A percentile compares a stretch with the other conserved stretches of the same genome.
phyloP scores from a whole-genome alignment of 2,888 invertebrate species.

The Miltochrista miniata region DNA sequence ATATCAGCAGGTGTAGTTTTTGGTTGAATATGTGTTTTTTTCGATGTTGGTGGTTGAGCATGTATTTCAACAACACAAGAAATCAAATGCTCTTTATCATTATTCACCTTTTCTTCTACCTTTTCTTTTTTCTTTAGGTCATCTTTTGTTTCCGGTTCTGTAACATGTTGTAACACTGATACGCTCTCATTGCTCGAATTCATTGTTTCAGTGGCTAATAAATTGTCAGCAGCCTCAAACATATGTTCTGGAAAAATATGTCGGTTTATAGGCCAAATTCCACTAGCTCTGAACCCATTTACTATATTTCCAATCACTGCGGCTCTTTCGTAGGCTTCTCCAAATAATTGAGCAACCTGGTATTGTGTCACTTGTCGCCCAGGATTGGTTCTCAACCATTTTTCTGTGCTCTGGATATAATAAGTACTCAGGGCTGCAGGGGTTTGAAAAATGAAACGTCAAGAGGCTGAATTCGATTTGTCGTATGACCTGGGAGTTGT shows the following conservation, averaged over 20 bases:
- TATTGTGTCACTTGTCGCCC: conserved; percentile 11
- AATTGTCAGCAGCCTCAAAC: not conserved
- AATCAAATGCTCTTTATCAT: not conserved
- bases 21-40: too few relatives aligned
- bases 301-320: conserved; percentile 11
- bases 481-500: not conserved
- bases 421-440: not conserved
- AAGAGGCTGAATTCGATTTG: not conserved
- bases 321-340: conserved; percentile 12
- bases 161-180: too few relatives aligned
- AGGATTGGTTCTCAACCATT: conserved; percentile 6
- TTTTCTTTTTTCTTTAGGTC: not conserved
- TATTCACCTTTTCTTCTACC: not conserved
- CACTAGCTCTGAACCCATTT: conserved; percentile 3
- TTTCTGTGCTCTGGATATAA: conserved; percentile 4
- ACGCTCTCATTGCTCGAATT: not conserved
- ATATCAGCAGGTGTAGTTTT: too few relatives aligned
- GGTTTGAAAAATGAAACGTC: not conserved
- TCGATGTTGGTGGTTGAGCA: not conserved
- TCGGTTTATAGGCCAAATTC: conserved; percentile 12
- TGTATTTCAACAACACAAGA: not conserved
- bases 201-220: not conserved
- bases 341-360: conserved; percentile 11
- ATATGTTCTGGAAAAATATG: not conserved
- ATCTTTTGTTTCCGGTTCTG: too few relatives aligned